These are phyloP conservation scores for Paraplagusia blochii DNA, from an alignment of 2,113 vertebrate species.

Conservation along the genomic window DNA sequence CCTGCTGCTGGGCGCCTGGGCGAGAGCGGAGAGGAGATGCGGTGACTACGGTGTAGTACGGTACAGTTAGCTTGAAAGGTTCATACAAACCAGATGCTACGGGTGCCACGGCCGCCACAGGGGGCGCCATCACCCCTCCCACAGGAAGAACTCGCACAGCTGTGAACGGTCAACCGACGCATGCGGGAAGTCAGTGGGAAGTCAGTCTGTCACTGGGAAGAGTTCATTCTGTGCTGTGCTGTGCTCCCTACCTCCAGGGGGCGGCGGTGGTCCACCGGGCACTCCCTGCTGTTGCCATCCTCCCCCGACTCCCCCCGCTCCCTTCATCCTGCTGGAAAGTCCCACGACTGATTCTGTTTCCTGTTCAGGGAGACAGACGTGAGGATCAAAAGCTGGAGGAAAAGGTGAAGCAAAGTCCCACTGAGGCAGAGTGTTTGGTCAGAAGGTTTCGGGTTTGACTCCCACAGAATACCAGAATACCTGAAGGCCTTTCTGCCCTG, in stretches of 20 bases:
- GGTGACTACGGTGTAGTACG: too few relatives aligned
- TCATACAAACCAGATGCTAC: slow-evolving; percentile 59
- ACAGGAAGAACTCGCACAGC: slow-evolving; percentile 75
- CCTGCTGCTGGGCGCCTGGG: slow-evolving; percentile 73
- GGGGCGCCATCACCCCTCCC: slow-evolving; percentile 64
- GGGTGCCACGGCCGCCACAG: slow-evolving; percentile 60
- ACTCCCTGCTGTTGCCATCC: slow-evolving; percentile 45
- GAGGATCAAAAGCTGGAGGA: background rate
- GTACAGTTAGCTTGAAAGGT: too few relatives aligned
- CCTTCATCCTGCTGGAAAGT: slow-evolving; percentile 65
- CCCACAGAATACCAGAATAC: too few relatives aligned
- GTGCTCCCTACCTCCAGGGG: slow-evolving; percentile 72
- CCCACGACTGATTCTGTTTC: slow-evolving; percentile 54
- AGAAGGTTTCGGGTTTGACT: too few relatives aligned
- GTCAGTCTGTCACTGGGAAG: too few relatives aligned
- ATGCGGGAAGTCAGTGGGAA: too few relatives aligned
- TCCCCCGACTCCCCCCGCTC: slow-evolving; percentile 61
- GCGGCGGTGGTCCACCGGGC: slow-evolving; percentile 54
- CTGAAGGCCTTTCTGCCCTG: too few relatives aligned
- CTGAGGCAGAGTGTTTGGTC: too few relatives aligned
- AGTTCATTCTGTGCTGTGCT: background rate
- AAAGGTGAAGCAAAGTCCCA: background rate
- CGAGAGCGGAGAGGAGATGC: slow-evolving; percentile 12
- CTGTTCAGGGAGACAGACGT: slow-evolving; percentile 34
- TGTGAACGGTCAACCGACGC: slow-evolving; percentile 44